Evolutionary conservation across 2,797 vertebrate species (phyloP).

Genomic region (Chrosomus eos): DNA sequence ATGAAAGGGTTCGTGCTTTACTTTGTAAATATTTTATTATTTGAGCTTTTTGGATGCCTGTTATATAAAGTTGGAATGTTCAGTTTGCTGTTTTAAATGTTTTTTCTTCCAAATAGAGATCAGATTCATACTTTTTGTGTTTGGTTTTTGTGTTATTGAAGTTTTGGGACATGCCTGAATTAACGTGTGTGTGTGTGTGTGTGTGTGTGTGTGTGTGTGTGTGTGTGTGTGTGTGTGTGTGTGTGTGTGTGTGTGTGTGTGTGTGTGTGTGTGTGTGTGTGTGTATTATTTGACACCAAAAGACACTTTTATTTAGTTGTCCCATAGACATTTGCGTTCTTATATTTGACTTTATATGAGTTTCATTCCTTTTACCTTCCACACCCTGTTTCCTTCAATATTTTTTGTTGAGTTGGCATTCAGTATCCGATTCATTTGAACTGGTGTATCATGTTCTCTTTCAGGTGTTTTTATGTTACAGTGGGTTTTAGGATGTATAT

Average conservation of each 20-base stretch:
- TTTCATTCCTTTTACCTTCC: not conserved
- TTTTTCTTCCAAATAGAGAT: conserved; percentile 16
- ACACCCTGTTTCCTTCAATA: not conserved
- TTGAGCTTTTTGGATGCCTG: conserved; percentile 18
- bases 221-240: not conserved
- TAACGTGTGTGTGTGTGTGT: not conserved
- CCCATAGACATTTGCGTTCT: not conserved
- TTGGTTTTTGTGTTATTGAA: not conserved
- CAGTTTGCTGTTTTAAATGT: conserved; percentile 15
- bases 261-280: too few species aligned
- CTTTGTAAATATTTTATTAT: conserved; percentile 45
- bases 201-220: not conserved
- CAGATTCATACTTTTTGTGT: not conserved
- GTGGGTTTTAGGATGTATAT: not conserved
- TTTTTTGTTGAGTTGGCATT: not conserved
- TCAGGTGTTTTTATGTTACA: not conserved
- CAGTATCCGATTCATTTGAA: not conserved
- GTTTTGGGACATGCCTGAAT: not conserved
- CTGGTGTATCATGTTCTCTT: not conserved
- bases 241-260: not conserved
- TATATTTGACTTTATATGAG: not conserved
- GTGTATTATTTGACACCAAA: not conserved
- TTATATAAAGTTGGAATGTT: conserved; percentile 18
- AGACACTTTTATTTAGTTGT: not conserved
- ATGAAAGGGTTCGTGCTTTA: conserved; percentile 15